Conservation (phyloP, 2,113 vertebrate genomes). For the Xiphophorus hellerii region DNA sequence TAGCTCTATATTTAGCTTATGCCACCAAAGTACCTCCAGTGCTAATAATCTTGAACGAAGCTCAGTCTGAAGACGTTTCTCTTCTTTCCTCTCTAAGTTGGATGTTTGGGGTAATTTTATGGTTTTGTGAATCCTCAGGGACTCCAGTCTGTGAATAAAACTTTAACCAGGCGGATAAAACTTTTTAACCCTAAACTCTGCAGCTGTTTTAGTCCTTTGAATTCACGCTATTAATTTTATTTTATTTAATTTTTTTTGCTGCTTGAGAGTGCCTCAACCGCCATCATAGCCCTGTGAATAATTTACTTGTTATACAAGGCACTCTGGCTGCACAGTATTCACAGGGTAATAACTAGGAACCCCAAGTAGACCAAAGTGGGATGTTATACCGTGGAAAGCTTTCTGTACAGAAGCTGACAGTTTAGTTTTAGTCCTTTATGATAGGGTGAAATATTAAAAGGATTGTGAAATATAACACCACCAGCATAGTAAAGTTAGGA, state of each 20-base stretch:
- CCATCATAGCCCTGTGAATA: conserved; percentile 69
- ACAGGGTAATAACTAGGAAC: conserved; percentile 26
- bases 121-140: conserved; percentile 28
- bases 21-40: neutral
- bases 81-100: neutral
- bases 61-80: neutral
- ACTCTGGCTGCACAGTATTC: conserved; percentile 22
- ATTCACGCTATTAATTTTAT: conserved; percentile 63
- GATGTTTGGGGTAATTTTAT: conserved; percentile 28
- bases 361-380: conserved; percentile 2
- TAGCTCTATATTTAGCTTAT: neutral
- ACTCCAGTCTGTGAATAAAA: conserved; percentile 57
- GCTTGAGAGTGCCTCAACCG: conserved; percentile 56
- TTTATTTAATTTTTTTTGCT: conserved; percentile 61
- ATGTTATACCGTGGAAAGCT: conserved; percentile 44
- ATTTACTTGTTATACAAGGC: conserved; percentile 71
- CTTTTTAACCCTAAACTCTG: conserved; percentile 63
- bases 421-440: neutral
- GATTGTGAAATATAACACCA: neutral
- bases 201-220: conserved; percentile 51
- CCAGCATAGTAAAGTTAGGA: neutral
- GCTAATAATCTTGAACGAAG: neutral
- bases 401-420: conserved; percentile 17
- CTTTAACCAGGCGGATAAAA: conserved; percentile 65
- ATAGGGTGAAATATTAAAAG: neutral